Base-by-base conservation (phyloP, 1,140 invertebrate species). In the Lordiphosa clarofinis region DNA sequence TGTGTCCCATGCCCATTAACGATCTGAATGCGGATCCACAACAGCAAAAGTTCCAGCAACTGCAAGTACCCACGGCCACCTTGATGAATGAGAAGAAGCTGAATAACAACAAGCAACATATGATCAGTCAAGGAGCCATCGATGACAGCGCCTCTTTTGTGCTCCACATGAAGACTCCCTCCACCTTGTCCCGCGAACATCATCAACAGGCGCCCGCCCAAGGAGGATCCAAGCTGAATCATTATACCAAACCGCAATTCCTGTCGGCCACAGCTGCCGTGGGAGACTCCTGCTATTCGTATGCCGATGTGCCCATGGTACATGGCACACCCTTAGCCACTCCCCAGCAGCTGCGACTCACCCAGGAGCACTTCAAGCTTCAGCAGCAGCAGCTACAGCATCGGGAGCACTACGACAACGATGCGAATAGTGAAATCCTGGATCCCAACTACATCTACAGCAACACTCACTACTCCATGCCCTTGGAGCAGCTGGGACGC, bases 361-460 rank as follows among this genome's bases (percentile, higher is more conserved):
- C 66, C 36, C 86, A 87, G 33, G 75, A 87, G 28, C 66, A 58
- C 9, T 63, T 66, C 19, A 64, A 58, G 1, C 63, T 68, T 4
- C 43, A 28, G 31, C 64, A 48, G n/a, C 65, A 57, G 39, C 69
- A 73, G 43, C 86, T 87, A 31, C 81, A 87, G 33, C 81, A 86
- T 59, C 15, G 15, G 15, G 78, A 76, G 31, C 76, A 68, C 24
- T 66, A 48, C 48, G 82, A 86, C n/a, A 64, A 69, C 35, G 76
- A 79, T 46, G 61, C 48, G 9, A 37, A 5, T n/a, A 61, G 66
- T 47, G 87, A 76, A 43, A 69, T 84, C 11, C 58, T 88, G 54
- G 86, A 88, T 53, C 65, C 86, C 40, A 88, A 88, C 46, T 88
- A 88, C 38, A 88, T 88, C 33, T 88, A 88, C 61, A 82, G 76